These are phyloP conservation scores for Plotosus lineatus DNA, from an alignment of 2,113 vertebrate genomes.

Conservation along the genomic window DNA sequence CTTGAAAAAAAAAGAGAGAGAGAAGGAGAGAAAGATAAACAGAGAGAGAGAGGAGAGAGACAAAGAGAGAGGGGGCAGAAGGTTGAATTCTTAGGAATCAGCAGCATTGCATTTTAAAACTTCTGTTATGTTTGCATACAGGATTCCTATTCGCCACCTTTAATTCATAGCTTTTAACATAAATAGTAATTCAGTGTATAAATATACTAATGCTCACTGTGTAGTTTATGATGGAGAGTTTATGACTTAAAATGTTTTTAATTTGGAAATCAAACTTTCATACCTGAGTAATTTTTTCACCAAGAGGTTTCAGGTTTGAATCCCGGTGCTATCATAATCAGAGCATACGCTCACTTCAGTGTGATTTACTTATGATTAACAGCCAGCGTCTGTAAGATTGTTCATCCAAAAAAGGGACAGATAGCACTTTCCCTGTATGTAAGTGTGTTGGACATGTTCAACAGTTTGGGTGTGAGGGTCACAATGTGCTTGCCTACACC, in stretches of 20 bases:
- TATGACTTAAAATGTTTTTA: neutral
- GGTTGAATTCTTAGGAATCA: neutral
- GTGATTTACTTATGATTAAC: too few relatives aligned
- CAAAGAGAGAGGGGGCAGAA: conserved; percentile 1
- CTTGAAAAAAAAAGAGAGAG: neutral
- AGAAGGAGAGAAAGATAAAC: neutral
- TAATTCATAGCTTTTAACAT: neutral
- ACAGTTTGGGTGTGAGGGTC: too few relatives aligned
- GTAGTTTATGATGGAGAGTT: neutral
- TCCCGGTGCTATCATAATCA: too few relatives aligned
- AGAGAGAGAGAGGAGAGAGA: conserved; percentile 26
- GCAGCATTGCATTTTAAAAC: conserved; percentile 3
- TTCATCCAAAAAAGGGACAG: too few relatives aligned
- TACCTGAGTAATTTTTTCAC: too few relatives aligned
- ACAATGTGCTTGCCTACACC: too few relatives aligned
- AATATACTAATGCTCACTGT: neutral
- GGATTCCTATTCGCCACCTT: neutral
- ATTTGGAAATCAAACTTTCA: neutral
- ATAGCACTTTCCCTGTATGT: too few relatives aligned
- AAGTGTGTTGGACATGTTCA: too few relatives aligned
- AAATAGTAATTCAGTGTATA: neutral
- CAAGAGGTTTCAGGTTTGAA: too few relatives aligned
- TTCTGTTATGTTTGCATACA: conserved; percentile 3
- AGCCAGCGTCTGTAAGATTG: too few relatives aligned
- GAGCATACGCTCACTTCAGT: too few relatives aligned